Percentiles rank a stretch among this genome's conserved stretches.
Evolutionary conservation across 2,888 invertebrate genomes (phyloP).

Genomic region (Galerucella pusilla): DNA sequence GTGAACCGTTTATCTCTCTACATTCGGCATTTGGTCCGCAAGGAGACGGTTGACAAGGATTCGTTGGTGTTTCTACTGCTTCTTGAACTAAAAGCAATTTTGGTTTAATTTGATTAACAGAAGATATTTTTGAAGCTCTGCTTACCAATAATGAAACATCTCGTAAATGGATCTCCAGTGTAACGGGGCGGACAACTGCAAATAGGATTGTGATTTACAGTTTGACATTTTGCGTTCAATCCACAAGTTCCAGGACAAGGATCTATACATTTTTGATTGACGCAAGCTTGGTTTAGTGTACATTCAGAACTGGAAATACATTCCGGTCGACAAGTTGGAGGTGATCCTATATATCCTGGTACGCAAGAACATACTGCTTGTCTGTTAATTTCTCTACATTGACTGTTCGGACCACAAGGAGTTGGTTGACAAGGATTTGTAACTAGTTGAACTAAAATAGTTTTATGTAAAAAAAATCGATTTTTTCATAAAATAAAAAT

Average conservation of each 20-base stretch:
- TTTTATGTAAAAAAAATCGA: background rate
- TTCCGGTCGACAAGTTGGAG: constrained; percentile 80
- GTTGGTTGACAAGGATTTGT: constrained; percentile 66
- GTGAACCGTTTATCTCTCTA: constrained; percentile 72
- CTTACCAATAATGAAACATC: constrained; percentile 71
- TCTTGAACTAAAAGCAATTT: constrained; percentile 11
- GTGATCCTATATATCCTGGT: constrained; percentile 74
- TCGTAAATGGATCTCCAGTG: constrained; percentile 79
- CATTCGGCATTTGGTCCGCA: constrained; percentile 76
- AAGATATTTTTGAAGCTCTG: background rate
- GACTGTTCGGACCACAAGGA: constrained; percentile 80
- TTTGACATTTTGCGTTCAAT: constrained; percentile 76
- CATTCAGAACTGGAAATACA: constrained; percentile 81
- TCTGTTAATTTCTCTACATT: constrained; percentile 74
- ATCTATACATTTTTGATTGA: constrained; percentile 80
- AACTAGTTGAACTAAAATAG: constrained; percentile 29
- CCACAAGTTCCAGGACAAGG: constrained; percentile 85
- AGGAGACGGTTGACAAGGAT: constrained; percentile 73
- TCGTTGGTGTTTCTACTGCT: constrained; percentile 48
- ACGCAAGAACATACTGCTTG: constrained; percentile 81
- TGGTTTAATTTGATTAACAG: background rate
- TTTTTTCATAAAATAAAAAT: constrained; percentile 42
- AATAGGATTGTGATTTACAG: constrained; percentile 79
- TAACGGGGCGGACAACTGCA: constrained; percentile 74
- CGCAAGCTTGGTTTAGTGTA: constrained; percentile 75